These are phyloP conservation scores for Coremacera marginata DNA, from an alignment of 2,888 invertebrate species.

Conservation along the genomic window DNA sequence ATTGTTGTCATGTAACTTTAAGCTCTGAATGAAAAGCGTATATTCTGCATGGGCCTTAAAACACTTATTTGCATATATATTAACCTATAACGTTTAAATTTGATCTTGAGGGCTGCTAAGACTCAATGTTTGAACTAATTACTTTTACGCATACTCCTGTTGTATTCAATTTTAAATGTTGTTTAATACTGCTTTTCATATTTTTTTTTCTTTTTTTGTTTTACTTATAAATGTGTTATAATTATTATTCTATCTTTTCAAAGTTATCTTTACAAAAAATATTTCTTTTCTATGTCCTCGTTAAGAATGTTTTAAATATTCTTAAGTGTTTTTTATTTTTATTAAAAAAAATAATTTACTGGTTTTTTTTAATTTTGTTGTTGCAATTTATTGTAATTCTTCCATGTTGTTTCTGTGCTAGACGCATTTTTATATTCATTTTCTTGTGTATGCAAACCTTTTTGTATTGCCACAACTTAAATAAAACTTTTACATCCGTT, in stretches of 20 bases:
- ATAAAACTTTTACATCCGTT: constrained; percentile 23
- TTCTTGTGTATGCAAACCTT: background rate
- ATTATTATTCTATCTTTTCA: background rate
- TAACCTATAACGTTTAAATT: too few relatives aligned
- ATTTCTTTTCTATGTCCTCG: background rate
- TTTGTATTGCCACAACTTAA: background rate
- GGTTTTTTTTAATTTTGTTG: background rate
- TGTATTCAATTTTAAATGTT: background rate
- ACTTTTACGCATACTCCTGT: too few relatives aligned
- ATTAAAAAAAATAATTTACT: background rate
- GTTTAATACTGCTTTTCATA: background rate
- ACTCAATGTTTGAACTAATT: too few relatives aligned
- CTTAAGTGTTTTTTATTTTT: background rate
- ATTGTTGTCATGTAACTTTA: too few relatives aligned
- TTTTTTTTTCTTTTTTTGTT: background rate
- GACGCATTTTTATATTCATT: background rate
- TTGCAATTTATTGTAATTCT: constrained; percentile 33
- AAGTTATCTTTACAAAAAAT: background rate
- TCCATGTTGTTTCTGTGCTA: constrained; percentile 7
- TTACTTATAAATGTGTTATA: background rate
- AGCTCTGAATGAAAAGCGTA: too few relatives aligned
- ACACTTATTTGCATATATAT: too few relatives aligned
- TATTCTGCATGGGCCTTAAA: too few relatives aligned
- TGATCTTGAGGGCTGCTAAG: too few relatives aligned
- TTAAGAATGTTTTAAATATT: background rate